Evolutionary conservation across 2,888 invertebrate species (phyloP).

Genomic region (Andricus quercusramuli): DNA sequence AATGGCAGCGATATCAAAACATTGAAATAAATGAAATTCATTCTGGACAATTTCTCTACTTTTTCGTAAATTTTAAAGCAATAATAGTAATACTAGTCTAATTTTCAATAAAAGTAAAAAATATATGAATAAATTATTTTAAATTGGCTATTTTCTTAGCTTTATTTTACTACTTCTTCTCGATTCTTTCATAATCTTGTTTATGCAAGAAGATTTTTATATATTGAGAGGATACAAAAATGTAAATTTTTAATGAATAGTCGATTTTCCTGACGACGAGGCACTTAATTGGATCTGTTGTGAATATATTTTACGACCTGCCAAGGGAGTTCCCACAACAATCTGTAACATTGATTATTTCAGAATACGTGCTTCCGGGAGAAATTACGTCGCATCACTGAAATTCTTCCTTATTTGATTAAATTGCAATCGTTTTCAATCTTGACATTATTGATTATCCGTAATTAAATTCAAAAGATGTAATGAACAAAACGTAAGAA

Average conservation of each 20-base stretch:
- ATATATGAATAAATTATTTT: too few relatives aligned
- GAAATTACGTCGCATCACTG: neutral
- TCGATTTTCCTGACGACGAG: neutral
- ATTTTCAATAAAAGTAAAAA: too few relatives aligned
- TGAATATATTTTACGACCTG: neutral
- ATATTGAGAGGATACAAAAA: neutral
- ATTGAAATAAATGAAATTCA: too few relatives aligned
- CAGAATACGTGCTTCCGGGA: neutral
- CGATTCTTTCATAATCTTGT: too few relatives aligned
- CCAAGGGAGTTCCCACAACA: neutral
- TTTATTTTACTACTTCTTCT: neutral
- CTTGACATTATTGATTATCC: neutral
- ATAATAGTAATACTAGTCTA: too few relatives aligned
- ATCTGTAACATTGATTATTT: constrained; percentile 3
- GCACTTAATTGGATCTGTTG: neutral
- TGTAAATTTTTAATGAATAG: constrained; percentile 2
- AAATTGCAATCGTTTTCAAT: neutral
- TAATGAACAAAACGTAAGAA: neutral
- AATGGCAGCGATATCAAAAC: too few relatives aligned
- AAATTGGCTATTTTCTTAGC: neutral
- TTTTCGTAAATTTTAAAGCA: too few relatives aligned
- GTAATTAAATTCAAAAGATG: neutral
- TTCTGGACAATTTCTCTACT: too few relatives aligned
- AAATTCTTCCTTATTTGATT: neutral
- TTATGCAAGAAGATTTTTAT: neutral